A percentile compares a stretch with the other conserved stretches of the same genome.
phyloP scores from a whole-genome alignment of 2,888 invertebrate species.

The Celastrina argiolus region DNA sequence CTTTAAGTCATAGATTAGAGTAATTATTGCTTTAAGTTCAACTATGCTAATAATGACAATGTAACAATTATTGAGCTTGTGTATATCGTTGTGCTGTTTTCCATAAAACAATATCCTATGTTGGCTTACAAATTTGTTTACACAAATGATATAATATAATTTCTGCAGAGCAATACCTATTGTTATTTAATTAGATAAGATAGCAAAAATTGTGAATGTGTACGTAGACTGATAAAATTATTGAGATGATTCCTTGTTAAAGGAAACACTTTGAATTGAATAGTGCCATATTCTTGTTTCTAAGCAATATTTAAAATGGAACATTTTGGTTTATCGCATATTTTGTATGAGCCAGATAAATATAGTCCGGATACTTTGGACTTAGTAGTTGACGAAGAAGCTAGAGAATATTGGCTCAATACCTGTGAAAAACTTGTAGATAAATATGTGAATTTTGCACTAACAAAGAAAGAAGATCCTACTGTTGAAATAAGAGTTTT shows the following conservation, averaged over 20 bases:
- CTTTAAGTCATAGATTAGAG: too few species aligned
- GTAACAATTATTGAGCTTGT: not conserved
- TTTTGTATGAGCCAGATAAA: conserved; percentile 85
- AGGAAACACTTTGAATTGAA: conserved; percentile 37
- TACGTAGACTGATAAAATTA: conserved; percentile 58
- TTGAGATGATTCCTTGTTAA: conserved; percentile 55
- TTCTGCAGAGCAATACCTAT: not conserved
- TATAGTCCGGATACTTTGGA: conserved; percentile 96
- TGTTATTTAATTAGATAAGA: conserved; percentile 42
- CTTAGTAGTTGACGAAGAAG: conserved; percentile 89
- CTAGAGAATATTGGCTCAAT: conserved; percentile 93
- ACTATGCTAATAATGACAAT: too few species aligned
- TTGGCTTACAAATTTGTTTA: not conserved
- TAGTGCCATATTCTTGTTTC: conserved; percentile 26
- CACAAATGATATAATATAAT: conserved; percentile 5
- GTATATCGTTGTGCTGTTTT: not conserved
- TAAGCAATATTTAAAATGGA: conserved; percentile 53
- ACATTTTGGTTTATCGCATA: conserved; percentile 66
- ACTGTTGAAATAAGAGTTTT: conserved; percentile 88
- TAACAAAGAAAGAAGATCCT: conserved; percentile 84
- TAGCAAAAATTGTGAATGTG: conserved; percentile 43
- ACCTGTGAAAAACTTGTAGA: conserved; percentile 92
- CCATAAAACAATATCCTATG: not conserved
- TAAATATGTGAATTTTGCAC: conserved; percentile 90
- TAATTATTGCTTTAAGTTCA: too few species aligned